Conservation (phyloP, 2,113 vertebrate species). For the Physeter macrocephalus region DNA sequence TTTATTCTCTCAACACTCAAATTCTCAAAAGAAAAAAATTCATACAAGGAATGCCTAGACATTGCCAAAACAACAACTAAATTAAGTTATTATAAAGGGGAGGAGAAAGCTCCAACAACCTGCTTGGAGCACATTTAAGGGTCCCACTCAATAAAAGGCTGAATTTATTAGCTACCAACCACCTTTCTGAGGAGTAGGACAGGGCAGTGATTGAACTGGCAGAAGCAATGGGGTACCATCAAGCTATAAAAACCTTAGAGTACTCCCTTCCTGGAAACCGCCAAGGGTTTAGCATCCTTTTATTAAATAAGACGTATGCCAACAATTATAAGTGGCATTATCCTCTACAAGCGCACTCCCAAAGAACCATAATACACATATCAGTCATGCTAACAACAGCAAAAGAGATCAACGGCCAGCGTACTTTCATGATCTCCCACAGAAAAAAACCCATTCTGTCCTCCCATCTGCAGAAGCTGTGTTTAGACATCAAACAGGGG, state of each 20-base stretch:
- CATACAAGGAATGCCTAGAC: neutral
- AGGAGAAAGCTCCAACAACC: accelerated
- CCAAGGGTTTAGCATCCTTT: neutral
- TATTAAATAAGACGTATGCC: constrained; percentile 2
- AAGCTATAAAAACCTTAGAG: neutral
- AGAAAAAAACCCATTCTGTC: neutral
- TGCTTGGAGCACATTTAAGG: neutral
- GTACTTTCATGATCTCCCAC: neutral
- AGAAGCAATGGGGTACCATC: neutral
- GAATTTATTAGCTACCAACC: neutral
- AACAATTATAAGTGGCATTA: neutral
- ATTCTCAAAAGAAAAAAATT: neutral
- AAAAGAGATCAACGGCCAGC: neutral
- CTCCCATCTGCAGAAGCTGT: neutral
- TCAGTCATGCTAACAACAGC: neutral
- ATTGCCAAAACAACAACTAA: neutral
- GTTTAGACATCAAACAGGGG: neutral
- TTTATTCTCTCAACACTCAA: neutral
- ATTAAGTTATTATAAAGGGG: neutral
- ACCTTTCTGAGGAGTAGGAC: neutral
- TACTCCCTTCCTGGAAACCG: neutral
- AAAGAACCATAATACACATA: neutral
- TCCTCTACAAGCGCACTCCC: neutral
- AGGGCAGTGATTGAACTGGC: neutral
- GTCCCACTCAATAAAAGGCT: neutral